phyloP scores from a whole-genome alignment of 2,113 vertebrate genomes.

The Emydura subglobosa region DNA sequence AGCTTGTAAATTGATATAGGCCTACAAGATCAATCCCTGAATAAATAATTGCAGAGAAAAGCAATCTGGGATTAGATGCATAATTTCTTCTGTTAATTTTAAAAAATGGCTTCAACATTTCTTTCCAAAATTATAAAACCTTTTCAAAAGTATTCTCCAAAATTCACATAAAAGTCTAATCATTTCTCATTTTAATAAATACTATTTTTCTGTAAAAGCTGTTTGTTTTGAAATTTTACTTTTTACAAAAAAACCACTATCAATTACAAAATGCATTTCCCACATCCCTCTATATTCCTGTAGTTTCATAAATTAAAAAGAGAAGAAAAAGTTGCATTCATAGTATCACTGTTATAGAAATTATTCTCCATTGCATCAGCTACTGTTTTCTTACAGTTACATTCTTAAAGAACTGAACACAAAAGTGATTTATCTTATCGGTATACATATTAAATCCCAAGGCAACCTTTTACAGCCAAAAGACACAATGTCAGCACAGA shows the following conservation, averaged over 20 bases:
- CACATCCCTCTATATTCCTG: background rate
- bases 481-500: background rate
- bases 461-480: background rate
- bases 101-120: background rate
- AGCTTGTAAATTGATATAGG: slow-evolving; percentile 27
- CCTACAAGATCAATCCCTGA: background rate
- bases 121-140: background rate
- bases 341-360: background rate
- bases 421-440: background rate
- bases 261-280: background rate
- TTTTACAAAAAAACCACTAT: background rate
- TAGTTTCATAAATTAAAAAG: background rate
- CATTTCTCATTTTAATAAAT: background rate
- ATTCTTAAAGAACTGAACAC: background rate
- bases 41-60: background rate
- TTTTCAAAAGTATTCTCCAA: background rate
- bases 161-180: background rate
- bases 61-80: background rate
- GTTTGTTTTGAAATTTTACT: background rate
- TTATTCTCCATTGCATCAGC: background rate
- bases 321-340: fast-evolving
- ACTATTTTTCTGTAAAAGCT: background rate
- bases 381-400: background rate
- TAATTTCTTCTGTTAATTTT: background rate
- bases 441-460: background rate